These are phyloP conservation scores for Chinchilla lanigera DNA, from an alignment of 2,113 vertebrate genomes.

Conservation along the genomic window DNA sequence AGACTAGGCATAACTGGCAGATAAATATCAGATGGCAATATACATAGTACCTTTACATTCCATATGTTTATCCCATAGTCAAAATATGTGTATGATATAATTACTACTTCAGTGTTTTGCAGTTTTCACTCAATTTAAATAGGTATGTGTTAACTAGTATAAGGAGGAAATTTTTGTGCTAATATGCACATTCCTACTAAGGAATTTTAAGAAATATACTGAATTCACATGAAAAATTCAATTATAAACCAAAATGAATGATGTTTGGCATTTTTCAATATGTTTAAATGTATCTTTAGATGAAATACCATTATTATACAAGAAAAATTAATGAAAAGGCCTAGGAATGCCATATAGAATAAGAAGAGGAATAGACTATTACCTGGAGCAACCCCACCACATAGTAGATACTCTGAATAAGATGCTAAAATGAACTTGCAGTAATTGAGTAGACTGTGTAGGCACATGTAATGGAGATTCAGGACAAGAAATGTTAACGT, in stretches of 20 bases:
- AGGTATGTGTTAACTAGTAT: background rate
- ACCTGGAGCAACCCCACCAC: background rate
- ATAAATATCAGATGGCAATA: background rate
- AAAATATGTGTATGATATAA: background rate
- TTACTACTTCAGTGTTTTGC: background rate
- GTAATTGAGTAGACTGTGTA: background rate
- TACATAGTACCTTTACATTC: background rate
- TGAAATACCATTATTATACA: background rate
- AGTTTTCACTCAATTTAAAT: background rate
- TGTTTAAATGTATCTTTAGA: background rate
- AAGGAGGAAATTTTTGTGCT: background rate
- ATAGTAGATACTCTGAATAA: background rate
- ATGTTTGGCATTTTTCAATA: background rate
- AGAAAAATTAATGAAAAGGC: background rate
- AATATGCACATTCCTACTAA: background rate
- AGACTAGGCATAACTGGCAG: background rate
- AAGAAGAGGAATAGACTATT: fast-evolving
- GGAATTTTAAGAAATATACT: background rate
- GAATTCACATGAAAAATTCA: background rate
- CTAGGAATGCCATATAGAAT: background rate
- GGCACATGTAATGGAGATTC: background rate
- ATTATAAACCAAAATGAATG: background rate
- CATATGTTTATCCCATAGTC: background rate
- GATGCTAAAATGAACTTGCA: background rate
- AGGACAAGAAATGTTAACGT: background rate